Base-by-base conservation (phyloP, 2,888 invertebrate species). In the Phengaris arion region DNA sequence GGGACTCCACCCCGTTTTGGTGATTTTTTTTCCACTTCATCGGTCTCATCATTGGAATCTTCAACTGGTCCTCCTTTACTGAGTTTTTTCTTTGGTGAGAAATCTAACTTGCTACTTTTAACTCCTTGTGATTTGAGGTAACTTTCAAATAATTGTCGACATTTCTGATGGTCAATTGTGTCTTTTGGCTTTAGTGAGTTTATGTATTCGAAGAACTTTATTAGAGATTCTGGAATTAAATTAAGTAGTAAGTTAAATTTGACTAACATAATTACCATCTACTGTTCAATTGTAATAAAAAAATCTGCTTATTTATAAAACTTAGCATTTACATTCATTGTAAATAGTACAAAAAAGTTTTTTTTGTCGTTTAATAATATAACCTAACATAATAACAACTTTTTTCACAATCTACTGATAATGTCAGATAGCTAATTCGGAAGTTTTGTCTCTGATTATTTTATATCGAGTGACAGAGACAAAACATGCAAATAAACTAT, bases 111-210 rank as follows among this genome's bases (percentile, higher is more conserved):
- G 68, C 94, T 95, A 68, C 85, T 92, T 74, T 93, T 88, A 64
- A 95, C 94, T 9, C 95, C 95, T 74, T 95, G 87, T 35, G 92
- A 89, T 83, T 96, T 95, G 0, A 98, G 87, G 13, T 96, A 97
- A 68, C 89, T 89, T 46, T 91, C 87, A 79, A 98, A 96, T 15
- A 96, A 89, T 78, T 95, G 94, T 15, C 95, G 94, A 79, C 96
- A 96, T 85, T 96, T 95, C 0, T 94, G 90, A 85, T 98, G 98
- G 85, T 98, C 95, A 0, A 98, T 97, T 13, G 87, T 88, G 22
- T 96, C 95, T 81, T 96, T 95, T 80, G 96, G 96, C 79, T 96
- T 93, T 81, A 98, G 81, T 59, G 94, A 93, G 73, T 94, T 92
- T 5, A 97, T 94, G 83, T 96, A 95, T 77, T 95, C 95, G 81